Base-by-base conservation (phyloP, 2,888 invertebrate genomes). In the Lasioglossum calceatum region DNA sequence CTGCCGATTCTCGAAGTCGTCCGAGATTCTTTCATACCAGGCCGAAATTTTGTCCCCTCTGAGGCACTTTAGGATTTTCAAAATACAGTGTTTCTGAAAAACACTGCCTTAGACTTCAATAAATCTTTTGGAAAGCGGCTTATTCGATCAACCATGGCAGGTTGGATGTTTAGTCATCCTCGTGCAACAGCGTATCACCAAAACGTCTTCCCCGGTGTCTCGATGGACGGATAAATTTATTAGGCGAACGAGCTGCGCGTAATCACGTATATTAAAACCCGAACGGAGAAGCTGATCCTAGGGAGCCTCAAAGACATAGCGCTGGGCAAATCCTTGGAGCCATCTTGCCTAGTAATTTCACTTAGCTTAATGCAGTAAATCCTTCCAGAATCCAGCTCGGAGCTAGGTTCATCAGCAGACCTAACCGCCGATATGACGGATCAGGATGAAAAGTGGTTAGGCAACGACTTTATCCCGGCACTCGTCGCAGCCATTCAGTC, bases 341-440 rank as follows among this genome's bases (percentile, higher is more conserved):
- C 0, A 70, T 42, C 39, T 14, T 10, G n/a, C 23, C 8, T 23
- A 23, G 39, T 70, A 70, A 70, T 70, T 70, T 70, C 70, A 70
- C 23, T 70, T 70, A 12, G n/a, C 70, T 70, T 70, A 42, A 42
- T 70, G 39, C 70, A 23, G 39, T 23, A 23, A 12, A 42, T 70
- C 70, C 70, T 42, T 39, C 7, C 23, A 23, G 12, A 42, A 39
- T n/a, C 39, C n/a, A 23, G 70, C 70, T 39, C 23, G 39, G 39
- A 12, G 70, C 12, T 70, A 39, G 12, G 70, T 70, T 70, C 70
- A 42, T 70, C 70, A n/a, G 1, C 70, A 19, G 3, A 12, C 4
- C 39, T 3, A 23, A 70, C 70, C 70, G 70, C 10, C 70, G n/a
- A 70, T 39, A 70, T 70, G 70, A 70, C 70, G 70, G 70, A 70